These are phyloP conservation scores for Trachelus iudaicus DNA, from an alignment of 2,888 invertebrate genomes.

Conservation along the genomic window DNA sequence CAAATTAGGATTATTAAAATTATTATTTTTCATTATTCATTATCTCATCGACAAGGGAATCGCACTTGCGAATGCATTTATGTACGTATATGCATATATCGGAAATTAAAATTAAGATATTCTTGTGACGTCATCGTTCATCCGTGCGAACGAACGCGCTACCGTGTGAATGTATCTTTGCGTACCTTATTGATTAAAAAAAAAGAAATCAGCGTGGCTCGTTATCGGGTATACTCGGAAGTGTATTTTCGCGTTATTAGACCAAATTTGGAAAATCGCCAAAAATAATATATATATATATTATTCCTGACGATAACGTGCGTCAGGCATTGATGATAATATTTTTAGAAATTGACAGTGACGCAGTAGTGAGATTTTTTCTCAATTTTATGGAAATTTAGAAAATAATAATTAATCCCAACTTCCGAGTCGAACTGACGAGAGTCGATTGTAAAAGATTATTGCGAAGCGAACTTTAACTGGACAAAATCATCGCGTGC, in stretches of 20 bases:
- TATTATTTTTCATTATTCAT: neutral
- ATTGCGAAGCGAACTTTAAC: neutral
- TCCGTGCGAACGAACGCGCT: neutral
- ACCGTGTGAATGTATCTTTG: neutral
- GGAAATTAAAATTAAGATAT: neutral
- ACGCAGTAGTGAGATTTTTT: neutral
- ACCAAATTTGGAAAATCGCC: neutral
- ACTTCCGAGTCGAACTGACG: neutral
- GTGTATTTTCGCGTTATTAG: neutral
- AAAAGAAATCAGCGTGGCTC: neutral
- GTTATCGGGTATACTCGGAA: neutral
- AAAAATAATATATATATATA: neutral
- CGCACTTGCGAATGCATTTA: neutral
- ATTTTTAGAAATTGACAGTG: neutral
- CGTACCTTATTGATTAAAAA: neutral
- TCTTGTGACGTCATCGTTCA: neutral
- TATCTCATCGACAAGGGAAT: neutral
- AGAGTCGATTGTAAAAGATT: neutral
- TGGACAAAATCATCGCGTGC: neutral
- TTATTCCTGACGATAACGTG: neutral
- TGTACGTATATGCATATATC: neutral
- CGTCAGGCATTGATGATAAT: neutral
- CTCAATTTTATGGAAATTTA: neutral
- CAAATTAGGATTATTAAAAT: neutral
- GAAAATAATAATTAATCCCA: neutral